phyloP scores from a whole-genome alignment of 1,140 invertebrate genomes.

The Branchinecta lindahli region DNA sequence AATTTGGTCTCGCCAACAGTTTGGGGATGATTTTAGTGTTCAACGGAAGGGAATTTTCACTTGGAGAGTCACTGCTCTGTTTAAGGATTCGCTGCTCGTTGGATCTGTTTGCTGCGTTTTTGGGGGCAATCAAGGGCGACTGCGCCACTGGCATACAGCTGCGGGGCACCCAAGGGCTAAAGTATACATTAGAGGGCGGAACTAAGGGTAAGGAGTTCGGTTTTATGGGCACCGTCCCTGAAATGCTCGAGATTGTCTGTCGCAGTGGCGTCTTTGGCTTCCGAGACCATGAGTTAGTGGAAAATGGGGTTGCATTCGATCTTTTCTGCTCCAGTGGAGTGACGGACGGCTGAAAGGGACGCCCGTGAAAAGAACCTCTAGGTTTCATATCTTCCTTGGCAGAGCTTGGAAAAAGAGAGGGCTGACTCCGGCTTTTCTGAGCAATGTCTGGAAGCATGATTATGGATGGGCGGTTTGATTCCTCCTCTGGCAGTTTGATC shows the following conservation, averaged over 20 bases:
- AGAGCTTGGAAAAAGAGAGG: background rate
- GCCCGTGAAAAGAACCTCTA: background rate
- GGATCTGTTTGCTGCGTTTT: background rate
- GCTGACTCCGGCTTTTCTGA: background rate
- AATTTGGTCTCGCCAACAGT: constrained; percentile 36
- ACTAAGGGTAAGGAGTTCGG: background rate
- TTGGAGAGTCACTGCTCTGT: constrained; percentile 23
- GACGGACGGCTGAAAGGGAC: background rate
- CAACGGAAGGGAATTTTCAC: constrained; percentile 61
- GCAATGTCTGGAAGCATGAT: constrained; percentile 59
- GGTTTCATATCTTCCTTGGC: background rate
- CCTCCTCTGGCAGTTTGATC: constrained; percentile 51
- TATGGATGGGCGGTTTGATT: constrained; percentile 45
- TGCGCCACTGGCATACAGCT: constrained; percentile 21
- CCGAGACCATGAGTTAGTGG: background rate
- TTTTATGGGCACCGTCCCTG: background rate
- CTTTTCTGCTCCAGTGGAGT: background rate
- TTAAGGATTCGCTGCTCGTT: constrained; percentile 9
- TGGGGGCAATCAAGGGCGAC: constrained; percentile 16
- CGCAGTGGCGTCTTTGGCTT: background rate
- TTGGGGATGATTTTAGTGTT: constrained; percentile 73
- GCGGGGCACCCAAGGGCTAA: constrained; percentile 20
- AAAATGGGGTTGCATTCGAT: background rate
- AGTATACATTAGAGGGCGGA: background rate
- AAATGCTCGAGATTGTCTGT: background rate